These are phyloP conservation scores for Heliconius charithonia DNA, from an alignment of 2,888 invertebrate genomes.

Conservation along the genomic window DNA sequence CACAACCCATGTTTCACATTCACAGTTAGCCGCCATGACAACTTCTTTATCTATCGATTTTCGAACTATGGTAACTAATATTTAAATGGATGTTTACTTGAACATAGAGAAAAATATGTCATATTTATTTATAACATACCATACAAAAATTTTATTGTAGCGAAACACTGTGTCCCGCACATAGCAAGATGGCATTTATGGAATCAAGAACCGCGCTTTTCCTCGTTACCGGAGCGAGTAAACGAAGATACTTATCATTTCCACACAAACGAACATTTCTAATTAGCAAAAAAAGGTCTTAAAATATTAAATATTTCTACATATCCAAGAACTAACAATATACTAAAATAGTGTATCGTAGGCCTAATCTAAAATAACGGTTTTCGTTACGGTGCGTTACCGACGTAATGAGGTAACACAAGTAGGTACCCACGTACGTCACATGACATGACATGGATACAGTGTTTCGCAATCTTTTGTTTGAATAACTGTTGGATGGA, in stretches of 20 bases:
- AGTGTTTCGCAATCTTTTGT: conserved; percentile 37
- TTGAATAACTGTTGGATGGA: conserved; percentile 19
- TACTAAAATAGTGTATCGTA: conserved; percentile 5
- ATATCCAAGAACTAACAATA: not conserved
- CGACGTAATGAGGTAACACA: conserved; percentile 36
- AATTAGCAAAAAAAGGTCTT: too few relatives aligned
- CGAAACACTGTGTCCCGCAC: not conserved
- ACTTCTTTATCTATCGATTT: too few relatives aligned
- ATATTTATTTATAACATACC: too few relatives aligned
- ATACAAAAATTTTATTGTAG: too few relatives aligned
- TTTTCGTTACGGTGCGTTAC: conserved; percentile 41
- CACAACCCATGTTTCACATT: too few relatives aligned
- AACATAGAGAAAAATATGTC: too few relatives aligned
- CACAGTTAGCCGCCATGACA: too few relatives aligned
- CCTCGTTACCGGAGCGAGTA: too few relatives aligned
- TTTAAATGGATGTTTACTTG: too few relatives aligned
- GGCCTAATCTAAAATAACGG: conserved; percentile 39
- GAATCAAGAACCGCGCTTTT: not conserved
- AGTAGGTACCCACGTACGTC: conserved; percentile 7
- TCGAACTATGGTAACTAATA: too few relatives aligned
- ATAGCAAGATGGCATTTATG: not conserved
- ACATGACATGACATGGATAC: conserved; percentile 22
- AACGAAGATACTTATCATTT: too few relatives aligned
- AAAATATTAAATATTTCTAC: not conserved
- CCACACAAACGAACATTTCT: too few relatives aligned